Percentiles rank a stretch among this genome's conserved stretches.
Evolutionary conservation across 2,888 invertebrate species (phyloP).

Genomic region (Patella pellucida): DNA sequence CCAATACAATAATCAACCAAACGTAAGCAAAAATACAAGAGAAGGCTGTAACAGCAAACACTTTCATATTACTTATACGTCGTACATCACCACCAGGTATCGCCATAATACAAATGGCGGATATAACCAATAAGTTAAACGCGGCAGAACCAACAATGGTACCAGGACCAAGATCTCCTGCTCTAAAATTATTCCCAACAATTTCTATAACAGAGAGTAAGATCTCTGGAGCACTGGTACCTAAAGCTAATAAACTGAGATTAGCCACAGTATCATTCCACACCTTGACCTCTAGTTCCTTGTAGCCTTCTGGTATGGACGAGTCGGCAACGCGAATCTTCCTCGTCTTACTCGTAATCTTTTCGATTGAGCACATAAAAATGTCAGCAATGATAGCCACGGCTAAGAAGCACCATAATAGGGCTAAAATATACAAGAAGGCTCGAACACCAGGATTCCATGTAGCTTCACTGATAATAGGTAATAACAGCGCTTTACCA

Average conservation of each 20-base stretch:
- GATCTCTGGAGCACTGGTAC: constrained; percentile 76
- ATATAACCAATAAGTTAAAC: constrained; percentile 76
- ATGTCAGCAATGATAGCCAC: constrained; percentile 76
- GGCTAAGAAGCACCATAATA: constrained; percentile 75
- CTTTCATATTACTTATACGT: constrained; percentile 71
- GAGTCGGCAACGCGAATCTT: constrained; percentile 68
- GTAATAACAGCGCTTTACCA: constrained; percentile 70
- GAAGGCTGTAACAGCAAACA: constrained; percentile 70
- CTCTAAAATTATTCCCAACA: constrained; percentile 70
- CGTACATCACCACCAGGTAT: constrained; percentile 72
- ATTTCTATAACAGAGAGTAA: constrained; percentile 75
- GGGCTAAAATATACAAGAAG: constrained; percentile 72
- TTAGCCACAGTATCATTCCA: constrained; percentile 77
- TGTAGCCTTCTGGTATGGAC: constrained; percentile 54
- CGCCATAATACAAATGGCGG: constrained; percentile 74
- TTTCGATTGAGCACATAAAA: constrained; percentile 76
- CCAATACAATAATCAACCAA: constrained; percentile 75
- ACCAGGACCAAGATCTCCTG: constrained; percentile 75
- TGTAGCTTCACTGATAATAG: constrained; percentile 72
- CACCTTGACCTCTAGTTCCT: constrained; percentile 73
- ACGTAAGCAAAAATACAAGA: constrained; percentile 76
- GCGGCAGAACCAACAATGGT: constrained; percentile 77
- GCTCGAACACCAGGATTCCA: constrained; percentile 72
- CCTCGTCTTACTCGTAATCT: constrained; percentile 74
- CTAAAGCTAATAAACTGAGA: constrained; percentile 75